Percentiles rank a stretch among this genome's conserved stretches.
These are phyloP conservation scores for Penaeus japonicus DNA, from an alignment of 1,140 invertebrate species.

Conservation along the genomic window DNA sequence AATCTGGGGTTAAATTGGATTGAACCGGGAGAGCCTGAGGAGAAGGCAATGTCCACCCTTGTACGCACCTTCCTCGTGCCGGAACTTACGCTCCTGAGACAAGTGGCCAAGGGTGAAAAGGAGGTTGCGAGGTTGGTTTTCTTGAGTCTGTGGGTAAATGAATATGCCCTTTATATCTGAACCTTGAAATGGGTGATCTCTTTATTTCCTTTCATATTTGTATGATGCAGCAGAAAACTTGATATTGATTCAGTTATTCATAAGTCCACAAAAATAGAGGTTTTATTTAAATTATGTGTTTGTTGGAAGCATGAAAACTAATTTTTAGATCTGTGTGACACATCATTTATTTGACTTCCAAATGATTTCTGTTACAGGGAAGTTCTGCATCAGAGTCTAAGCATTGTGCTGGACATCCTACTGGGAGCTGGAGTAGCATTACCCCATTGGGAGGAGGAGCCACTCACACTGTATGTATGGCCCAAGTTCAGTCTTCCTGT, in stretches of 20 bases:
- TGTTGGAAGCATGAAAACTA: too few relatives aligned
- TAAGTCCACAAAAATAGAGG: too few relatives aligned
- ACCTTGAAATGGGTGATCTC: too few relatives aligned
- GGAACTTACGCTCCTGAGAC: conserved; percentile 21
- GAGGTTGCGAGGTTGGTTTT: conserved; percentile 43
- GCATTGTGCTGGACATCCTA: conserved; percentile 38
- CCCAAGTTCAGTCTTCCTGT: background rate
- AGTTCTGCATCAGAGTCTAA: conserved; percentile 43
- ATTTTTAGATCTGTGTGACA: too few relatives aligned
- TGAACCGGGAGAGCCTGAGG: conserved; percentile 36
- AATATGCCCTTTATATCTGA: too few relatives aligned
- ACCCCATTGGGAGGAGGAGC: conserved; percentile 41
- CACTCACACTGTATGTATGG: conserved; percentile 45
- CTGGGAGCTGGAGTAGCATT: conserved; percentile 44
- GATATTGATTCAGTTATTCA: too few relatives aligned
- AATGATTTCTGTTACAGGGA: conserved; percentile 35
- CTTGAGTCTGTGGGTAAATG: background rate
- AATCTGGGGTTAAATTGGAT: conserved; percentile 42
- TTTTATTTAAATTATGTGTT: too few relatives aligned
- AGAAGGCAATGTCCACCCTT: conserved; percentile 28
- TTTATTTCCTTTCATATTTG: too few relatives aligned
- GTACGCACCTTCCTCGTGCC: conserved; percentile 41
- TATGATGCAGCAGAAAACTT: too few relatives aligned
- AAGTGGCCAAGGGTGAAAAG: conserved; percentile 35
- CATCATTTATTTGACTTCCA: background rate